Base-by-base conservation (phyloP, 2,113 vertebrate genomes). In the Scomber japonicus region DNA sequence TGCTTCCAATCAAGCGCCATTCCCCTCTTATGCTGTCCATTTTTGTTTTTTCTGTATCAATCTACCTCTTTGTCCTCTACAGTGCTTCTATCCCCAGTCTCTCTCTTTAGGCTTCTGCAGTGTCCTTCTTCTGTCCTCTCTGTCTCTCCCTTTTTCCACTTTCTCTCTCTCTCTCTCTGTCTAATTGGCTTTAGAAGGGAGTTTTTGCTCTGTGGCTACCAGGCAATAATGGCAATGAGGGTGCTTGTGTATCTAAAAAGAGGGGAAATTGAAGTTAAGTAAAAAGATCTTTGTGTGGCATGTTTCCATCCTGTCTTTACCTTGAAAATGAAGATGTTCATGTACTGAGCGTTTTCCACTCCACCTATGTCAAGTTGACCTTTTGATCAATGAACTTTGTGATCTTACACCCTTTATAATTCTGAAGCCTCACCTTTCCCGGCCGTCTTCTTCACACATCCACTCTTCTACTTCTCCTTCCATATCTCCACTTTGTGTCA, bases 171-270 rank as follows among this genome's bases (percentile, higher is more conserved):
- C 61, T 48, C 30, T 62, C 10, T 31, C n/a, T 51, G 1, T 71
- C 17, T 67, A 57, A 73, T 81, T 54, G 44, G 77, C 73, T 87
- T 87, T 74, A 66, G 6, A 40, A 3, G 35, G 17, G 11, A 8
- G 7, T 56, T 60, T 78, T 61, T 8, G 12, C 19, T 59, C 17
- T 67, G 51, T 6, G 21, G 66, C 19, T 64, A 74, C 46, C 50
- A 30, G 63, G 30, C 53, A 27, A 11, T 51, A 35, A 64, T 69
- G 59, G 59, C 72, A 70, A 16, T 50, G 59, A 71, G 60, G 60
- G 27, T 15, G 62, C 56, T 19, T 13, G 51, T 57, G n/a, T 65
- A 53, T 67, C 31, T 65, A 9, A 21, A 40, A 27, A 51, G 46
- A 30, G 46, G 24, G 45, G 3, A 44, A 46, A 46, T 12, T 11